These are phyloP conservation scores for Tychaedon coryphoeus DNA, from an alignment of 2,113 vertebrate species.

Conservation along the genomic window DNA sequence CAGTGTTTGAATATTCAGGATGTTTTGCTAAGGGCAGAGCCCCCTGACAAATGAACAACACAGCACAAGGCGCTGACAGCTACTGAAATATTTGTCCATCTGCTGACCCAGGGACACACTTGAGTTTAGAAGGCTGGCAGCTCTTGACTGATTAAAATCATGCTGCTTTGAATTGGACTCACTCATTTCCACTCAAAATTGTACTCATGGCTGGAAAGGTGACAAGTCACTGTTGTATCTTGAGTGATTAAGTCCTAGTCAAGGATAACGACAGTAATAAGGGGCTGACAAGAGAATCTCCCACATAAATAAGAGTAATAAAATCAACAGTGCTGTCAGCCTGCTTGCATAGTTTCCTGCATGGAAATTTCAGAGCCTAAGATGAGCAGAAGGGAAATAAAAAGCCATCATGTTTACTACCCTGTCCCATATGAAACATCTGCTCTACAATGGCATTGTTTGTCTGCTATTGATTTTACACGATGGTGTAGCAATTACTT, in stretches of 20 bases:
- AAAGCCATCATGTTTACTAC: neutral
- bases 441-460: neutral
- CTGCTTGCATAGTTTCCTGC: neutral
- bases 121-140: neutral
- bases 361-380: neutral
- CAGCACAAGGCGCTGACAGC: neutral
- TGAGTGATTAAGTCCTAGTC: constrained; percentile 27
- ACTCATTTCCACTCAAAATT: neutral
- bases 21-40: neutral
- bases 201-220: neutral
- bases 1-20: neutral
- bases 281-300: neutral
- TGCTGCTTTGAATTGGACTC: neutral
- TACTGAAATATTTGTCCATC: neutral
- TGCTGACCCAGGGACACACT: neutral
- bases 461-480: neutral
- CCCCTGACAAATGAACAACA: neutral
- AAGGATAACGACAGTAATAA: neutral
- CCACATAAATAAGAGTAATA: neutral
- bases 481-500: neutral
- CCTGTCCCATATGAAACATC: neutral
- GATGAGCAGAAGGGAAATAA: neutral
- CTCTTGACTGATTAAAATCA: neutral
- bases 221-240: neutral
- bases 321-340: neutral